Evolutionary conservation across 2,113 vertebrate genomes (phyloP), one percentile per base, ranked within the genome.

Genomic region (Nothobranchius furzeri): DNA sequence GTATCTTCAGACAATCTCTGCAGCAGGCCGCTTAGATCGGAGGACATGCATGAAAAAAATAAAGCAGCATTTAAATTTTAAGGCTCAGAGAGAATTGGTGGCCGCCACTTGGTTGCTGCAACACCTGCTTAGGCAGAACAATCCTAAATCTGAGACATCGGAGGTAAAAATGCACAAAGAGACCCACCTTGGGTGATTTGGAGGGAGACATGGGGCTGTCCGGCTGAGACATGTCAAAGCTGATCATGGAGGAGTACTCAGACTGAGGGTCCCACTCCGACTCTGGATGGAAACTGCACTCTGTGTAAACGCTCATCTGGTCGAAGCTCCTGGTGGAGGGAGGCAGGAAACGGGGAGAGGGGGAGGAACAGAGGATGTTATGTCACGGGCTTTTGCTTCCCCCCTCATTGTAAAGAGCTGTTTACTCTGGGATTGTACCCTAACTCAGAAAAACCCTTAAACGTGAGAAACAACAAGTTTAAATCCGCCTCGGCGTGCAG

Each of bases 271-370:
- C 83, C 75, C 79, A 87, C 43, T 88, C 84, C 0, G 60, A 58
- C 0, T 78, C 81, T 0, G 81, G 81, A 58, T 17, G 85, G 84
- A 84, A 84, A 62, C 81, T 82, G 70, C 78, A 87, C 45, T 87
- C 87, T 42, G 90, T 90, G 64, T 79, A 76, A 70, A 91, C 57
- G 9, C 90, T 91, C 68, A 88, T 85, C 81, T 91, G 90, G 85
- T 91, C 89, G 2, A 37, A 83, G 75, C 84, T 89, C 86, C 90
- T 91, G 85, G 54, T 48, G 3, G 70, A 79, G 67, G 56, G 60
- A 77, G 84, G 77, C 64, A 88, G 88, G 85, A 87, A 88, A 66
- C 59, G 54, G 45, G 52, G 40, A 50, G 24, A 45, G 61, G 4
- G 60, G 15, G 45, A 40, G 47, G 14, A 15, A 20, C 11, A 20